Evolutionary conservation across 2,113 vertebrate species (phyloP), one percentile per base, ranked within the genome.

Genomic region (Egretta garzetta): DNA sequence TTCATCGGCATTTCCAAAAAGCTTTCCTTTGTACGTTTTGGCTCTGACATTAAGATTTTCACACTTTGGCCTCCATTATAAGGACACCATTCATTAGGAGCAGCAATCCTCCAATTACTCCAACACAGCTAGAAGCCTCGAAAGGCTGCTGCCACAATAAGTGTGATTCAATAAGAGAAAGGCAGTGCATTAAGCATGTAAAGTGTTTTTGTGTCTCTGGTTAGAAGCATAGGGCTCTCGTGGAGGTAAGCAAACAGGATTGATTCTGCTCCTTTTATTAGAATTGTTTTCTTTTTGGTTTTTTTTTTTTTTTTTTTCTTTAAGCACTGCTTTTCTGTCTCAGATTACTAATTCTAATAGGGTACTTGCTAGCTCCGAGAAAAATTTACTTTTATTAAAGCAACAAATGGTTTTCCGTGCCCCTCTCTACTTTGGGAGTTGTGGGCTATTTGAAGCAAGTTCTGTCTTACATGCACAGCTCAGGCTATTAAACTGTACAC

Each of bases 401-500:
- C 94, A 98, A 95, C 93, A 95, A 81, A 80, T 95, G 94, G 67
- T 95, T 96, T 97, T 96, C 95, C 63, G 32, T 91, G 90, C 75
- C 96, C 80, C 92, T 94, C 86, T 95, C n/a, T 95, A 93, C 95
- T 97, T 97, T 45, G 41, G 92, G 96, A 96, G 87, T 93, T 96
- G 96, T 87, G 83, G 85, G 64, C 94, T 96, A 71, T 97, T 97
- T 97, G 97, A 97, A 97, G 88, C 63, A 81, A 68, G 89, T 56
- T 98, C 66, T 95, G 71, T 76, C 92, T 97, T 92, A 90, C 53
- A 67, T 76, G 88, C 83, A 64, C 96, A 75, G 86, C 92, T 86
- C 75, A 89, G 96, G 90, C 98, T 97, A 98, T 98, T 98, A 98
- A 98, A 95, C 97, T 97, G 96, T 96, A 97, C 91, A 88, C 93